Evolutionary conservation across 2,888 invertebrate genomes (phyloP), one percentile per base, ranked within the genome.

Genomic region (Pegoplata infirma): DNA sequence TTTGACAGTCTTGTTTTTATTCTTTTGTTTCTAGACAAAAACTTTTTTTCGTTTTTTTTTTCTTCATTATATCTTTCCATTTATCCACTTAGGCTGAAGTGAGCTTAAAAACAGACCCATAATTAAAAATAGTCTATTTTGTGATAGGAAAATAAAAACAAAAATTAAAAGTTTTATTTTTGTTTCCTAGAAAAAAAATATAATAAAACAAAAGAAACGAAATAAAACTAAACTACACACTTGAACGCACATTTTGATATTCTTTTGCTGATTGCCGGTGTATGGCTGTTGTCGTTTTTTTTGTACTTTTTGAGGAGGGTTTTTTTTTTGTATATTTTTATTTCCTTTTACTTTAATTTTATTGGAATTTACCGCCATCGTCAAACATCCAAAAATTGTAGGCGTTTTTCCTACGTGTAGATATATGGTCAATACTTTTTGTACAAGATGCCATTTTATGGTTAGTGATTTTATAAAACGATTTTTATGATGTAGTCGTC

Each of bases 361-460:
- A 74, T 58, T 71, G 74, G 64, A 71, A 64, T 74, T 78, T 56
- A 25, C 75, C 63, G 79, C 75, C 71, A 72, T 63, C 53, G 47
- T 46, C 55, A 56, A n/a, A 14, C 47, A 59, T 68, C 55, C n/a
- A 36, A 63, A 63, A 66, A 58, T 79, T 75, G 75, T 79, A 79
- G 71, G 79, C 71, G 79, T 56, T 64, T 10, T 61, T 49, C 53
- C 46, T 63, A 28, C 53, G 17, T 58, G 51, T 61, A 40, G n/a
- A n/a, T 40, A 40, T 32, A 36, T 17, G 76, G 59, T 71, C 66
- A 66, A 66, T 63, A 36, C 36, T 19, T 36, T 44, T 51, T 59
- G 46, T 16, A 36, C 53, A 46, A 51, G 36, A 40, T 63, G 32
- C 44, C 56, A 77, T 64, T 64, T 63, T 53, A 56, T 73, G 56